Percentiles rank a stretch among this genome's conserved stretches.
Conservation (phyloP, 2,797 vertebrate genomes). For the Simalia tracyae region DNA sequence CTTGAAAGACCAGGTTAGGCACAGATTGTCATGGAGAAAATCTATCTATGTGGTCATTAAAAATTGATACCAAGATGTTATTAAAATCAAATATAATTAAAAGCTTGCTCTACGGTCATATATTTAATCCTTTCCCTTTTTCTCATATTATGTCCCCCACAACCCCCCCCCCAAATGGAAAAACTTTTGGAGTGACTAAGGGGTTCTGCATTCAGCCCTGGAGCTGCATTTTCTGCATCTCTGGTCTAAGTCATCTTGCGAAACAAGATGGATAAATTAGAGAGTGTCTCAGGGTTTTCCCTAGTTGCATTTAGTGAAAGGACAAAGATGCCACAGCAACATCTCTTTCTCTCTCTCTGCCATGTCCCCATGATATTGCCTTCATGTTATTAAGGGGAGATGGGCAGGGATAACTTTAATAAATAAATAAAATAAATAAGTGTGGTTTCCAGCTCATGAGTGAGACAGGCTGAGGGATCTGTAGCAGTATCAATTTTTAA, state of each 20-base stretch:
- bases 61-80: background rate
- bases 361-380: background rate
- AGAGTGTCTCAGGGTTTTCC: background rate
- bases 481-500: background rate
- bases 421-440: too few species aligned
- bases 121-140: background rate
- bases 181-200: background rate
- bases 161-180: background rate
- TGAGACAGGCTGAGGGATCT: background rate
- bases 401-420: too few species aligned
- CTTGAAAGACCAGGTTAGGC: background rate
- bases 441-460: background rate
- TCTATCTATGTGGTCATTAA: background rate
- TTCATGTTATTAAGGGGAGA: background rate
- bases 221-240: background rate
- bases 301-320: background rate
- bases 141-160: background rate
- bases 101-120: background rate
- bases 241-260: background rate
- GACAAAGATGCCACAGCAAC: background rate
- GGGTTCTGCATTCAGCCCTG: background rate
- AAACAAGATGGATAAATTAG: background rate
- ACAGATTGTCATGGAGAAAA: background rate
- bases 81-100: background rate
- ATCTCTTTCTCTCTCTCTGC: background rate